Percentiles rank a stretch among this genome's conserved stretches.
Evolutionary conservation across 1,140 invertebrate species (phyloP).

Genomic region (Asbolus verrucosus): DNA sequence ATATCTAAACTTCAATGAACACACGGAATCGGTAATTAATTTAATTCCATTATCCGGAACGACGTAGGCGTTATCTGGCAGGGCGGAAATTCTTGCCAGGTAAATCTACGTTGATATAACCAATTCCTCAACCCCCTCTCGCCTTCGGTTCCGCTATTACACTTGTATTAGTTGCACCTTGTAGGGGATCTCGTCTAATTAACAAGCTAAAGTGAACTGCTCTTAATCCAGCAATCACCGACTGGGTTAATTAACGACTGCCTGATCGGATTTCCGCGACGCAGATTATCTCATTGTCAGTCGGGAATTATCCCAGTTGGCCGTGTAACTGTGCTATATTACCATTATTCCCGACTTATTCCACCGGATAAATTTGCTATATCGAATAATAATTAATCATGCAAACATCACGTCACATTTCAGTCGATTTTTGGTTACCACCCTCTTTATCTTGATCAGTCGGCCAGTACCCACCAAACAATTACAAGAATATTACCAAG

Average conservation of each 20-base stretch:
- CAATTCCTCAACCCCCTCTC: slow-evolving; percentile 20
- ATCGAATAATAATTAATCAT: no score
- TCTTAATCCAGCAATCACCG: slow-evolving; percentile 54
- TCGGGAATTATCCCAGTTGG: slow-evolving; percentile 46
- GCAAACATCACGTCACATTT: no score
- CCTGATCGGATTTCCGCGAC: slow-evolving; percentile 50
- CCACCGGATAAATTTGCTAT: background rate
- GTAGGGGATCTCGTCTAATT: slow-evolving; percentile 53
- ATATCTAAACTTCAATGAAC: slow-evolving; percentile 32
- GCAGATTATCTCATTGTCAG: slow-evolving; percentile 53
- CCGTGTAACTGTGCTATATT: slow-evolving; percentile 23
- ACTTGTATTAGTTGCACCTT: slow-evolving; percentile 45
- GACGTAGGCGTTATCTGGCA: slow-evolving; percentile 7
- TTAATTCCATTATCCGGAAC: slow-evolving; percentile 34
- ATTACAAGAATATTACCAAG: no score
- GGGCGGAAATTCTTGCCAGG: slow-evolving; percentile 19
- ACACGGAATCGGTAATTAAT: slow-evolving; percentile 35
- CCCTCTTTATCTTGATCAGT: no score
- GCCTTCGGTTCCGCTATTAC: slow-evolving; percentile 17
- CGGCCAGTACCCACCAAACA: no score
- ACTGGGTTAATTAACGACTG: slow-evolving; percentile 54
- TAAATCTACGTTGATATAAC: slow-evolving; percentile 22
- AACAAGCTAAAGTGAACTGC: slow-evolving; percentile 54
- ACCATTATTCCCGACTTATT: slow-evolving; percentile 32
- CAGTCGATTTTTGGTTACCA: no score